Conservation (phyloP, 2,113 vertebrate genomes). For the Formicarius rufipectus region DNA sequence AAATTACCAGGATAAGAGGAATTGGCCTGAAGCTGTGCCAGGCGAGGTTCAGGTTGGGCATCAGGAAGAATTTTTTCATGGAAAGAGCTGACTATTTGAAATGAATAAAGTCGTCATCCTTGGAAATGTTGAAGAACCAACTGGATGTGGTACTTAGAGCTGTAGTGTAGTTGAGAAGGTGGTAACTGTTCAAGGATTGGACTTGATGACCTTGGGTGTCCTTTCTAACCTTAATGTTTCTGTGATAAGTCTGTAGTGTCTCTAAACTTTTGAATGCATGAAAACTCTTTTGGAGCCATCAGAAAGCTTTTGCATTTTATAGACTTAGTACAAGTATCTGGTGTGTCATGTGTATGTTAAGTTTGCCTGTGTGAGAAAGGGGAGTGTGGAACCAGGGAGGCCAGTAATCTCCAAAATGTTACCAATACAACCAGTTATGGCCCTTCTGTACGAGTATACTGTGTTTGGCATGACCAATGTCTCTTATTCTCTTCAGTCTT, state of each 20-base stretch:
- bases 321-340: neutral
- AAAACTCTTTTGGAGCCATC: neutral
- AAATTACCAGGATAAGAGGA: neutral
- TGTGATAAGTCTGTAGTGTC: neutral
- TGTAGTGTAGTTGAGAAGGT: neutral
- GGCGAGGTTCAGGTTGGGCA: too few species aligned
- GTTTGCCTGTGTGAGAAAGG: neutral
- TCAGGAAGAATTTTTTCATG: neutral
- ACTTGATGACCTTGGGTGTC: neutral
- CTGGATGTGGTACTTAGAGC: neutral
- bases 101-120: neutral
- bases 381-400: neutral
- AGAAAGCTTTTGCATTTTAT: neutral
- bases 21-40: neutral
- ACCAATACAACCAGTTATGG: neutral
- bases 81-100: neutral
- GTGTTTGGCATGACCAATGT: neutral
- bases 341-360: neutral
- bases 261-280: neutral
- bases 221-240: neutral
- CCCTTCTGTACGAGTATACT: neutral
- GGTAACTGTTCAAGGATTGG: neutral
- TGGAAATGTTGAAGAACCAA: neutral
- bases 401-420: neutral
- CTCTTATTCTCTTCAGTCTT: neutral